Conservation (phyloP, 2,113 vertebrate genomes). For the Megalops atlanticus region DNA sequence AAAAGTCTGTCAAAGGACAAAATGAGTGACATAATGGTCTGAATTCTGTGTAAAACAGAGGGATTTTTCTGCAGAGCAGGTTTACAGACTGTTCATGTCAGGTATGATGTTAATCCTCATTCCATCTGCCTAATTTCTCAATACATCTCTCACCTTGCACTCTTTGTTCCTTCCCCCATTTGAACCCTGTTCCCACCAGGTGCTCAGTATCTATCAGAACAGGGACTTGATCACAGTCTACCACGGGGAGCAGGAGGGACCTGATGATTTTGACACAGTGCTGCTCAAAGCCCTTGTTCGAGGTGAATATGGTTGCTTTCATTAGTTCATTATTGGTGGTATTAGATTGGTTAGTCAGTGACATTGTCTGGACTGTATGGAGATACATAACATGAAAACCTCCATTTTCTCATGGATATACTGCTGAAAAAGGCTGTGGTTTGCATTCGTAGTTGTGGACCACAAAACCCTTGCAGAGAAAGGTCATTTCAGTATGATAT, state of each 20-base stretch:
- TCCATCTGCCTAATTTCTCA: background rate
- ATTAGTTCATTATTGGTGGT: background rate
- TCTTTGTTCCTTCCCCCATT: background rate
- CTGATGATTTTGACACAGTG: constrained; percentile 85
- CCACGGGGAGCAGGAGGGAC: constrained; percentile 74
- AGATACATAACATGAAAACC: background rate
- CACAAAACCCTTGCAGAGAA: too few relatives aligned
- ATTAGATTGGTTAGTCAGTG: background rate
- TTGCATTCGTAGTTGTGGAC: too few relatives aligned
- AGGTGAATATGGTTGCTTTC: constrained; percentile 60
- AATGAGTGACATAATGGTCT: background rate
- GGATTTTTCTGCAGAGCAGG: background rate
- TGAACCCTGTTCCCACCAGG: constrained; percentile 52
- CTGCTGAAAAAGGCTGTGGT: background rate
- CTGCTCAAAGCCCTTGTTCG: constrained; percentile 80
- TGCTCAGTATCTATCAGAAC: constrained; percentile 77
- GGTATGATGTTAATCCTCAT: background rate
- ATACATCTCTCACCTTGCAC: too few relatives aligned
- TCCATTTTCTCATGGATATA: background rate
- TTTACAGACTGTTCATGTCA: background rate
- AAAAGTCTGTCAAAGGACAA: background rate
- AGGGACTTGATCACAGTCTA: constrained; percentile 79
- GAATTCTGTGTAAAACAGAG: background rate
- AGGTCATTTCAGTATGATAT: too few relatives aligned
- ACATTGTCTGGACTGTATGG: background rate